A percentile compares a stretch with the other conserved stretches of the same genome.
These are phyloP conservation scores for Microtus pennsylvanicus DNA, from an alignment of 2,113 vertebrate species.

Conservation along the genomic window DNA sequence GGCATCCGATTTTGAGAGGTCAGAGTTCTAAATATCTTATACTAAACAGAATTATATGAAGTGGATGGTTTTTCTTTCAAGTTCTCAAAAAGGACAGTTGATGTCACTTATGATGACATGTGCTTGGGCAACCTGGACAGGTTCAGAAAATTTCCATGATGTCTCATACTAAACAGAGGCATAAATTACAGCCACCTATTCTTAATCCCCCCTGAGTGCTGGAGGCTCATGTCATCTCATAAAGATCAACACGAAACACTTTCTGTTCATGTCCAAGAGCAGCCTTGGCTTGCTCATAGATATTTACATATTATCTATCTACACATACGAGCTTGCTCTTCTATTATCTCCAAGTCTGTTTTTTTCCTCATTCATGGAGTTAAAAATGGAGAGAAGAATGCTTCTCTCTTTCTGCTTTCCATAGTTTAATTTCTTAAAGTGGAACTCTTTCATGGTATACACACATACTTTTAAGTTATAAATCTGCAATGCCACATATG, in stretches of 20 bases:
- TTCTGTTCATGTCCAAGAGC: not conserved
- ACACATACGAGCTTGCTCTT: conserved; percentile 17
- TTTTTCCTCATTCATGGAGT: conserved; percentile 74
- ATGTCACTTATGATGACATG: not conserved
- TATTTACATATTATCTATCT: conserved; percentile 47
- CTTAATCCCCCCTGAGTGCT: not conserved
- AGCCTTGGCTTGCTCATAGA: not conserved
- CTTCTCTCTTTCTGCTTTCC: conserved; percentile 55
- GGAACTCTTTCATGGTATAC: conserved; percentile 66
- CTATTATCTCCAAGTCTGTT: conserved; percentile 58
- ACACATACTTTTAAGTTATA: not conserved
- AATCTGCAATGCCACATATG: not conserved
- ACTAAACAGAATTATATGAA: conserved; percentile 4
- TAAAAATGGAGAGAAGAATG: conserved; percentile 57
- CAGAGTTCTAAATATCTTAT: conserved; percentile 26
- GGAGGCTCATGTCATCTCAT: not conserved
- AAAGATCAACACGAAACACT: not conserved
- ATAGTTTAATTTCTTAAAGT: conserved; percentile 76
- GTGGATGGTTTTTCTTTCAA: not conserved
- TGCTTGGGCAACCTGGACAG: not conserved
- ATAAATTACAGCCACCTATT: not conserved
- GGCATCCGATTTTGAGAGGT: not conserved
- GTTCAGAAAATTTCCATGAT: not conserved
- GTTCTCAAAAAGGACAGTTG: not conserved
- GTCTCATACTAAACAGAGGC: not conserved